A percentile compares a stretch with the other conserved stretches of the same genome.
Conservation (phyloP, 1,140 invertebrate genomes). For the Drosophila tristis region DNA sequence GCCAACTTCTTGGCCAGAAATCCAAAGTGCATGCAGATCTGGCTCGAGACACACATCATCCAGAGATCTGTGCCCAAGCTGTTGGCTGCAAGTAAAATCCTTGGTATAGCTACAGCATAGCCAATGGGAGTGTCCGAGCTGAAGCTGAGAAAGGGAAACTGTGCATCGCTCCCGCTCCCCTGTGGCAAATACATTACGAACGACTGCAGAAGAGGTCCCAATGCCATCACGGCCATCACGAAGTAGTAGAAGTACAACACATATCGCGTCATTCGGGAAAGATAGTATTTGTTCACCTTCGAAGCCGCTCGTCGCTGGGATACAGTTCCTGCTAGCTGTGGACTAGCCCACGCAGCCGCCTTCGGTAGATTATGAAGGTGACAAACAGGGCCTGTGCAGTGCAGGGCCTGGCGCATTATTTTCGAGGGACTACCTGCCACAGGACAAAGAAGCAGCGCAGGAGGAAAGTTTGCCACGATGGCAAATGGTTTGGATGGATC, state of each 20-base stretch:
- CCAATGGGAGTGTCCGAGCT: constrained; percentile 1
- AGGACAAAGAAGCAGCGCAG: no score
- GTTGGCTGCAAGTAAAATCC: constrained; percentile 39
- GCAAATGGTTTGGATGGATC: no score
- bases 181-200: constrained; percentile 11
- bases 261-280: constrained; percentile 22
- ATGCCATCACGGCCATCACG: constrained; percentile 3
- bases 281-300: constrained; percentile 44
- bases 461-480: no score
- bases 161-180: background rate
- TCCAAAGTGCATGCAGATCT: constrained; percentile 56
- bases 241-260: constrained; percentile 43
- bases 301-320: constrained; percentile 7
- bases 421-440: no score
- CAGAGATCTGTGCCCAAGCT: constrained; percentile 54
- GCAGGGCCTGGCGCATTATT: no score
- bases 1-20: constrained; percentile 27
- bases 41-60: constrained; percentile 54
- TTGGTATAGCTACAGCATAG: constrained; percentile 12
- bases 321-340: no score
- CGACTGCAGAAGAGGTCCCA: constrained; percentile 29
- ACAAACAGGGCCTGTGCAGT: no score
- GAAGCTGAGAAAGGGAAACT: constrained; percentile 29
- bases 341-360: no score
- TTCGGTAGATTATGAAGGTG: no score